Evolutionary conservation across 2,113 vertebrate species (phyloP).

Genomic region (Parus major): DNA sequence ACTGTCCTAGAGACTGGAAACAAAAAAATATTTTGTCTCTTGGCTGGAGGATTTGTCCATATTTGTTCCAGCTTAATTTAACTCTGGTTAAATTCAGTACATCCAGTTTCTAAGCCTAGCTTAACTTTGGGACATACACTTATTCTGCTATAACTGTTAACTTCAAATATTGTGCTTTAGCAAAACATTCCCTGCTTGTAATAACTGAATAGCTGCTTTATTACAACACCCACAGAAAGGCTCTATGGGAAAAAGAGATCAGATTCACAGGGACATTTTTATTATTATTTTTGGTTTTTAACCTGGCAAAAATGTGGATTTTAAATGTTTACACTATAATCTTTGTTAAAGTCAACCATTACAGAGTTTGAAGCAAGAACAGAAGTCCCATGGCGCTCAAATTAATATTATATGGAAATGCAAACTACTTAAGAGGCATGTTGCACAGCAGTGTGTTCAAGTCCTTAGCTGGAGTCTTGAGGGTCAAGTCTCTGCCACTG

Average conservation of each 20-base stretch:
- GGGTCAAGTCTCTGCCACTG: neutral
- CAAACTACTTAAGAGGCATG: neutral
- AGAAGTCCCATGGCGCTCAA: conserved; percentile 4
- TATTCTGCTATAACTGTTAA: neutral
- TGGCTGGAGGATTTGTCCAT: conserved; percentile 35
- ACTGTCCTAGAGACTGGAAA: conserved; percentile 32
- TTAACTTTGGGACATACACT: neutral
- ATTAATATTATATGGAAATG: conserved; percentile 27
- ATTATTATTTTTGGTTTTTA: neutral
- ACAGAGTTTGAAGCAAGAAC: neutral
- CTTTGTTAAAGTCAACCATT: conserved; percentile 39
- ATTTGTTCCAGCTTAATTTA: conserved; percentile 36
- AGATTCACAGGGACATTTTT: neutral
- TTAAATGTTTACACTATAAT: neutral
- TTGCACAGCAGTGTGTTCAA: neutral
- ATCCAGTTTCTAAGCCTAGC: conserved; percentile 53
- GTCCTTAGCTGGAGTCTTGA: neutral
- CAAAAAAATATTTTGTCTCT: conserved; percentile 47
- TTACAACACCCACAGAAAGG: conserved; percentile 20
- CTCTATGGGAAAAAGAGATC: neutral
- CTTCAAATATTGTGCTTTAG: neutral
- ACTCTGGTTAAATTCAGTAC: neutral
- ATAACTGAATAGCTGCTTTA: conserved; percentile 60
- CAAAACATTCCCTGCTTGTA: conserved; percentile 32
- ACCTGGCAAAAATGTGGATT: neutral